phyloP scores from a whole-genome alignment of 2,797 vertebrate species.

The Gambusia yucatana region DNA sequence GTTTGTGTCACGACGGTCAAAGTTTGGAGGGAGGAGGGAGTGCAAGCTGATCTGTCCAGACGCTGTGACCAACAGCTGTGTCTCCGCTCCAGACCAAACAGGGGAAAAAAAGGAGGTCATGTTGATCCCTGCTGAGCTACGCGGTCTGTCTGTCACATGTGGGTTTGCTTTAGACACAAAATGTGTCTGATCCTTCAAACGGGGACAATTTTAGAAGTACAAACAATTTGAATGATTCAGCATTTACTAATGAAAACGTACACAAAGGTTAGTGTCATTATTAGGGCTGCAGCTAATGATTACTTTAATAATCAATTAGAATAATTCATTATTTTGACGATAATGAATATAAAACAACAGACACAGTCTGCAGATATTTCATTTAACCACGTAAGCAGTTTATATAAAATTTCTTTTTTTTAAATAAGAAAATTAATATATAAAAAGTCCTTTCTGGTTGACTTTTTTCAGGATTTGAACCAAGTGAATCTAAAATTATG shows the following conservation, averaged over 20 bases:
- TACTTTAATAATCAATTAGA: too few species aligned
- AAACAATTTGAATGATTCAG: neutral
- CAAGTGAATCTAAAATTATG: too few species aligned
- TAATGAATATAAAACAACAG: too few species aligned
- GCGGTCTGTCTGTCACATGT: conserved; percentile 27
- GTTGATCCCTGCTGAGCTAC: conserved; percentile 53
- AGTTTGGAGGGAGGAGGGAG: conserved; percentile 6
- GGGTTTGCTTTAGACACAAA: conserved; percentile 15
- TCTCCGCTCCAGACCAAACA: conserved; percentile 76
- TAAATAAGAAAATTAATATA: too few species aligned
- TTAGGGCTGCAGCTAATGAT: neutral
- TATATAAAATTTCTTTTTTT: too few species aligned
- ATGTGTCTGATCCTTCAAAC: conserved; percentile 1
- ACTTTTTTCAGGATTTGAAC: too few species aligned
- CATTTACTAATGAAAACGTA: neutral
- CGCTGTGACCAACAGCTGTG: conserved; percentile 64
- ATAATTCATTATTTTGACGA: too few species aligned
- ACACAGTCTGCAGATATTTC: too few species aligned
- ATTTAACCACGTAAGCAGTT: too few species aligned
- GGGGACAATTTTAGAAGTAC: neutral
- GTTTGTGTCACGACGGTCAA: neutral
- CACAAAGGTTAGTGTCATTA: neutral
- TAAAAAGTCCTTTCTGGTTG: too few species aligned
- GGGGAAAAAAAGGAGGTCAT: conserved; percentile 72
- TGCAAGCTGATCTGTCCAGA: conserved; percentile 77